phyloP scores from a whole-genome alignment of 2,888 invertebrate genomes.

The Eledona agricola region DNA sequence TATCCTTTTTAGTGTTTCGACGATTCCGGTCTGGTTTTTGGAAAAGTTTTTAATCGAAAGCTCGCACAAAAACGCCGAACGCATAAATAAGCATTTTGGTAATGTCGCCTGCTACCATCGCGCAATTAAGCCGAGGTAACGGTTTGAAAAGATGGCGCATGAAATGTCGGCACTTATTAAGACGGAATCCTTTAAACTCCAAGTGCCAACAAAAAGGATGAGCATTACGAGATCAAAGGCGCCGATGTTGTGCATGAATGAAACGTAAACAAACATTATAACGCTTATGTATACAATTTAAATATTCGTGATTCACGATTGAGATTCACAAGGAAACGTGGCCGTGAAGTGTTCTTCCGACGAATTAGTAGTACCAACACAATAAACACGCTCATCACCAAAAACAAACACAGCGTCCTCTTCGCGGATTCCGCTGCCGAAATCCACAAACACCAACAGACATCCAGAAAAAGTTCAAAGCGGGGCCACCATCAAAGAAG shows the following conservation, averaged over 20 bases:
- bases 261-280: slow-evolving; percentile 48
- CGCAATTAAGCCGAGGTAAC: slow-evolving; percentile 28
- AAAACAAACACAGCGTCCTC: slow-evolving; percentile 6
- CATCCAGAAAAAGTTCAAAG: no score
- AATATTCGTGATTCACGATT: slow-evolving; percentile 31
- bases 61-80: slow-evolving; percentile 54
- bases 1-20: slow-evolving; percentile 49
- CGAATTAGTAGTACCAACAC: slow-evolving; percentile 5
- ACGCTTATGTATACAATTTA: slow-evolving; percentile 31
- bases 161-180: slow-evolving; percentile 28
- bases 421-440: no score
- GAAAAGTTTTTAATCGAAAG: slow-evolving; percentile 36
- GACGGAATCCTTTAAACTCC: slow-evolving; percentile 28
- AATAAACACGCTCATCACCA: slow-evolving; percentile 6
- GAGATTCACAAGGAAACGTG: slow-evolving; percentile 17
- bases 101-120: slow-evolving; percentile 12
- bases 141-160: slow-evolving; percentile 16
- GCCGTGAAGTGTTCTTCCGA: slow-evolving; percentile 3
- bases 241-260: slow-evolving; percentile 45
- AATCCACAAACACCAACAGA: no score
- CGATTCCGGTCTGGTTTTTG: slow-evolving; percentile 10
- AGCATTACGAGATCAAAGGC: slow-evolving; percentile 40
- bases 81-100: slow-evolving; percentile 46
- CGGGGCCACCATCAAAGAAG: no score
- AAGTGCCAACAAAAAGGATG: slow-evolving; percentile 31